A percentile compares a stretch with the other conserved stretches of the same genome.
phyloP scores from a whole-genome alignment of 2,888 invertebrate genomes.

The Hoplodrina blanda region DNA sequence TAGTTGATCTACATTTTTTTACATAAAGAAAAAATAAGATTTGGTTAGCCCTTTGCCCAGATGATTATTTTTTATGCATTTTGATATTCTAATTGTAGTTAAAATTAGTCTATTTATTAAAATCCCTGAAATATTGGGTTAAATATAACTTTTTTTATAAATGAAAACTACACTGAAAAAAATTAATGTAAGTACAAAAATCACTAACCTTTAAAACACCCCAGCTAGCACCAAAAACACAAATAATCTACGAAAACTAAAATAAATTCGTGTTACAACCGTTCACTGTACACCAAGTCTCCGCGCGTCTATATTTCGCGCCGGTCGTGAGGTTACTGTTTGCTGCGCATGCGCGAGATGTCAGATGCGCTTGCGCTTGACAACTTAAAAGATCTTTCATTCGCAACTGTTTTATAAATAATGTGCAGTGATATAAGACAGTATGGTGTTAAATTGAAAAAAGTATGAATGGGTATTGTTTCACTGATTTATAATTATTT shows the following conservation, averaged over 20 bases:
- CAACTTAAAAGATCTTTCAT: conserved; percentile 13
- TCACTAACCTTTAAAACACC: conserved; percentile 32
- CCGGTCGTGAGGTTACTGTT: conserved; percentile 37
- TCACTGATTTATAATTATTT: no score
- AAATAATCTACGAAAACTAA: conserved; percentile 20
- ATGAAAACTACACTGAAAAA: no score
- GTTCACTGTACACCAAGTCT: conserved; percentile 46
- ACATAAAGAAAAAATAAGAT: neutral
- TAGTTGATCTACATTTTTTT: neutral
- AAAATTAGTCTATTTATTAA: no score
- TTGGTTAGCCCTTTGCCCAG: no score
- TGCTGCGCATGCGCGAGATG: conserved; percentile 41
- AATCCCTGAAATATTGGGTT: no score
- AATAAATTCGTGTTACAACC: conserved; percentile 30
- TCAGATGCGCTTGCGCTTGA: neutral
- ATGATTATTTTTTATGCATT: no score
- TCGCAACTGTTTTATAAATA: conserved; percentile 20
- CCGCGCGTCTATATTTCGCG: conserved; percentile 54
- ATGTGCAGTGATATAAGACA: conserved; percentile 21
- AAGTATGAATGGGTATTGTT: conserved; percentile 1
- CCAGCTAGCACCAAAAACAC: conserved; percentile 29
- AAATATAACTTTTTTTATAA: no score
- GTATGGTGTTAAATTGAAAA: conserved; percentile 17
- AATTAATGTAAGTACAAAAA: no score
- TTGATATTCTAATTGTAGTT: no score